Evolutionary conservation across 1,140 invertebrate species (phyloP).

Genomic region (Ceratosolen fusciceps): DNA sequence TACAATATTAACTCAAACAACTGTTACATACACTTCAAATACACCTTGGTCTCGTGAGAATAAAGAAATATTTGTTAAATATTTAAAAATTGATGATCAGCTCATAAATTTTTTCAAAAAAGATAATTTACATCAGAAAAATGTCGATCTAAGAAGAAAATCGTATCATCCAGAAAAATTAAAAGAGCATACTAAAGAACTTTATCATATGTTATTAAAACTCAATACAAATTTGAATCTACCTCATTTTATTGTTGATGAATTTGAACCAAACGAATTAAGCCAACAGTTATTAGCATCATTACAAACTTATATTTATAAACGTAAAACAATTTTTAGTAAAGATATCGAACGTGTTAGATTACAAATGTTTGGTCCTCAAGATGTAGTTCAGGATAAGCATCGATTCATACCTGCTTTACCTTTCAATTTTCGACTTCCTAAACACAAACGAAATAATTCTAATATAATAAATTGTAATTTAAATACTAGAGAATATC

Average conservation of each 20-base stretch:
- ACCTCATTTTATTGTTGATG: slow-evolving; percentile 48
- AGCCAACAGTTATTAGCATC: slow-evolving; percentile 57
- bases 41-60: slow-evolving; percentile 44
- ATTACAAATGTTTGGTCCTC: slow-evolving; percentile 58
- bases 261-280: slow-evolving; percentile 50
- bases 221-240: slow-evolving; percentile 57
- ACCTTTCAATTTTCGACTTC: slow-evolving; percentile 52
- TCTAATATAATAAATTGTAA: slow-evolving; percentile 11
- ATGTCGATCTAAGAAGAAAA: slow-evolving; percentile 29
- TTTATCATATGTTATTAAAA: slow-evolving; percentile 55
- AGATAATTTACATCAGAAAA: slow-evolving; percentile 21
- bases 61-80: slow-evolving; percentile 42
- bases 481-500: neutral
- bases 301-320: slow-evolving; percentile 11
- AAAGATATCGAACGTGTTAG: slow-evolving; percentile 52
- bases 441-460: slow-evolving; percentile 33
- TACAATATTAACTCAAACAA: neutral
- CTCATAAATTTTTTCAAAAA: slow-evolving; percentile 43
- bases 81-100: slow-evolving; percentile 44
- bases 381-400: neutral
- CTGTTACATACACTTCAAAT: slow-evolving; percentile 28
- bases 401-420: slow-evolving; percentile 57
- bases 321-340: neutral
- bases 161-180: slow-evolving; percentile 48
- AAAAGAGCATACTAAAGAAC: slow-evolving; percentile 42